These are phyloP conservation scores for Xerus inauris DNA, from an alignment of 2,113 vertebrate genomes.

Conservation along the genomic window DNA sequence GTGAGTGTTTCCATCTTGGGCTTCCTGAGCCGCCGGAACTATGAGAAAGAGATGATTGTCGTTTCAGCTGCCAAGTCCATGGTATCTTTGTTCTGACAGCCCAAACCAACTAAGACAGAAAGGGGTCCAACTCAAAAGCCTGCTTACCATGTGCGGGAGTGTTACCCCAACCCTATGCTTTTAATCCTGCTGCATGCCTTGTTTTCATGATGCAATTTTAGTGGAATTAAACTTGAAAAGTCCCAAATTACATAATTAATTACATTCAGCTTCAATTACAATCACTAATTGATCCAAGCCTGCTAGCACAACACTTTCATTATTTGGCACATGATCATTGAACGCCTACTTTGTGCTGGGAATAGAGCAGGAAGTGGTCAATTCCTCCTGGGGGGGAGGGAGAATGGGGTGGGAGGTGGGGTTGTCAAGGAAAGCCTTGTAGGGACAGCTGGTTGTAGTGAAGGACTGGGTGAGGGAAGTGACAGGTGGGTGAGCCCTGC, in stretches of 20 bases:
- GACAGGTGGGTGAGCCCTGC: neutral
- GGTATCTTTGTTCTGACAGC: neutral
- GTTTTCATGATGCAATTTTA: conserved; percentile 67
- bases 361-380: conserved; percentile 66
- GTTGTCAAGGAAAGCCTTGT: neutral
- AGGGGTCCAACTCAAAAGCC: neutral
- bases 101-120: neutral
- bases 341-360: conserved; percentile 47
- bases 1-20: neutral
- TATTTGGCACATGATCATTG: conserved; percentile 68
- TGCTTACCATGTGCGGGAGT: neutral
- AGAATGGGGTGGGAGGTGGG: neutral
- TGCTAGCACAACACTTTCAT: conserved; percentile 74
- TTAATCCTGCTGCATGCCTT: conserved; percentile 15
- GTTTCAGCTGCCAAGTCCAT: neutral
- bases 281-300: conserved; percentile 76
- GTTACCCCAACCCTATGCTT: neutral
- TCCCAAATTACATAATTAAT: conserved; percentile 77
- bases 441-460: neutral
- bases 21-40: neutral
- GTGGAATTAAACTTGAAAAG: conserved; percentile 78
- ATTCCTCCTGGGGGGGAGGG: conserved; percentile 33
- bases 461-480: neutral
- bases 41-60: neutral
- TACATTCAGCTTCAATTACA: conserved; percentile 77